Evolutionary conservation across 2,113 vertebrate species (phyloP).

Genomic region (Oncorhynchus kisutch): DNA sequence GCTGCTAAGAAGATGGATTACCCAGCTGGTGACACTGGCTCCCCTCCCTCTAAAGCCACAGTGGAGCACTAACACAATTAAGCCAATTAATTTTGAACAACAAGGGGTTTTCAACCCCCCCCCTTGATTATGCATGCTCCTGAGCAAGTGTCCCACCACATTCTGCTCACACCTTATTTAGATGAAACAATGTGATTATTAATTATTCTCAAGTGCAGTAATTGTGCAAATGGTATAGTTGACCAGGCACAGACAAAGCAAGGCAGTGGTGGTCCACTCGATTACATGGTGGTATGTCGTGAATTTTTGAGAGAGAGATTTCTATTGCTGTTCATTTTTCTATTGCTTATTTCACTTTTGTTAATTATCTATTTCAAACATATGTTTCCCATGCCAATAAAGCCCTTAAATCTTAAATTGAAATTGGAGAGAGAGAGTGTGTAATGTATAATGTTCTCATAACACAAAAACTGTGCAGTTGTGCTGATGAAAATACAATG

Average conservation of each 20-base stretch:
- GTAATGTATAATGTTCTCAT: too few species aligned
- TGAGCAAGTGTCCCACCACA: constrained; percentile 43
- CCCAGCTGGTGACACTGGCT: constrained; percentile 64
- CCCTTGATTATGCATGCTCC: constrained; percentile 53
- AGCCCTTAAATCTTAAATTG: too few species aligned
- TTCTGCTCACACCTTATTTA: constrained; percentile 8
- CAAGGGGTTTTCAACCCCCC: constrained; percentile 53
- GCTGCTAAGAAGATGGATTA: constrained; percentile 80
- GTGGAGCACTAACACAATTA: constrained; percentile 74
- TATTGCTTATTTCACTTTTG: too few species aligned
- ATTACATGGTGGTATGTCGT: too few species aligned
- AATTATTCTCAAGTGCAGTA: neutral
- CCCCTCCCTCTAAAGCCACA: constrained; percentile 56
- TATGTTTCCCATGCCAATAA: too few species aligned
- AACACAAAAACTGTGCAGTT: too few species aligned
- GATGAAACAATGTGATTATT: constrained; percentile 17
- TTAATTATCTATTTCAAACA: too few species aligned
- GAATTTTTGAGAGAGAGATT: too few species aligned
- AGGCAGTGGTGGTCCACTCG: too few species aligned
- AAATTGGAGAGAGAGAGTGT: too few species aligned
- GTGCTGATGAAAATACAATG: too few species aligned
- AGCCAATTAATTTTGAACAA: constrained; percentile 74
- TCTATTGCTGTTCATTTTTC: too few species aligned
- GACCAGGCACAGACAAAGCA: neutral
- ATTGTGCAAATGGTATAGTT: neutral